Evolutionary conservation across 2,888 invertebrate genomes (phyloP).

Genomic region (Tribolium freemani): DNA sequence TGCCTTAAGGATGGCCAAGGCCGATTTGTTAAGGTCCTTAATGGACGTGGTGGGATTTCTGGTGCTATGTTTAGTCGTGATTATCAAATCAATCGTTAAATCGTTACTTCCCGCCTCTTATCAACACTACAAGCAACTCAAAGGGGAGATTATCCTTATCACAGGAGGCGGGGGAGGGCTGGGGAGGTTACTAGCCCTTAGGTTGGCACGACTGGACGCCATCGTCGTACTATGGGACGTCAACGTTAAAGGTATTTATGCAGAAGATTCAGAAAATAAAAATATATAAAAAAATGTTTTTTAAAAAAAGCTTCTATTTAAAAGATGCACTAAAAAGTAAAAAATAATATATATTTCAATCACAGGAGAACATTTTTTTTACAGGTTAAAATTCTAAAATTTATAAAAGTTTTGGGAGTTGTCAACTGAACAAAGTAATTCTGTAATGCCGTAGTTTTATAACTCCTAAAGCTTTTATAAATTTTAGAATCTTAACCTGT

Average conservation of each 20-base stretch:
- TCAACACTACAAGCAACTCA: constrained; percentile 77
- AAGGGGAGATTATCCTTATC: constrained; percentile 84
- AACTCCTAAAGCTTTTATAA: no score
- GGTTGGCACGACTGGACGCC: constrained; percentile 83
- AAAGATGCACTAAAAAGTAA: no score
- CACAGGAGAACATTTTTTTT: no score
- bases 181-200: constrained; percentile 82
- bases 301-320: no score
- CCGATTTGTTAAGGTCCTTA: constrained; percentile 62
- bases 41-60: constrained; percentile 70
- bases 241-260: constrained; percentile 78
- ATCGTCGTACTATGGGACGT: constrained; percentile 92
- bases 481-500: no score
- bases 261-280: no score
- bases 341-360: no score
- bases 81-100: constrained; percentile 65
- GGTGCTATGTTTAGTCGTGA: constrained; percentile 63
- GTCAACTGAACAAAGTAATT: no score
- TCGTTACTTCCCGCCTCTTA: constrained; percentile 74
- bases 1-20: constrained; percentile 11
- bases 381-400: no score
- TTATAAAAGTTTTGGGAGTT: no score
- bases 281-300: no score
- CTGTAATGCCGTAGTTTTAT: no score
- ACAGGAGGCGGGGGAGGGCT: constrained; percentile 93